Base-by-base conservation (phyloP, 2,113 vertebrate genomes). In the Talpa occidentalis region DNA sequence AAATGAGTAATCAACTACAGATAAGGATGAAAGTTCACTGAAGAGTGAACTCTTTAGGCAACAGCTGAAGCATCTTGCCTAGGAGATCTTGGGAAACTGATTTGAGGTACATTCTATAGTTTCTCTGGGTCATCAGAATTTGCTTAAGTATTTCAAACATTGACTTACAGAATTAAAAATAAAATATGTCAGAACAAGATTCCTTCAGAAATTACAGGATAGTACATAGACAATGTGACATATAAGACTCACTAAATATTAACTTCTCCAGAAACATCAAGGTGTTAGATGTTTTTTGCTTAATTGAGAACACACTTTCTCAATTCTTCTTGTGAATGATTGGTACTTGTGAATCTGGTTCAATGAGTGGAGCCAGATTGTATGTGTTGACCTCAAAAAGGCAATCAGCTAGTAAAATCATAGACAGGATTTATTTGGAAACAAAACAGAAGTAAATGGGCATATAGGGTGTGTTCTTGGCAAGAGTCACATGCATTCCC, bases 141-240 rank as follows among this genome's bases (percentile, higher is more conserved):
- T 90, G 28, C 52, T 74, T 70, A n/a, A 1, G 17, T 40, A 60
- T 54, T 83, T 87, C n/a, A 90, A 92, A 82, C 8, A 35, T 72
- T n/a, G 11, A 79, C 24, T 59, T 90, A 93, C 22, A 90, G 2
- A 64, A 74, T 86, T 70, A 62, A 83, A 73, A 72, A 56, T 24
- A 84, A 62, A 60, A 73, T 73, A 42, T 74, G 5, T 90, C 79
- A 81, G 44, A 88, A 93, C 12, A 93, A 69, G 10, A 44, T 94
- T 74, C 6, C 19, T 86, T 32, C 4, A 24, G 66, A 94, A 94
- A 83, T 81, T 67, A 32, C 3, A 42, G 30, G 22, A 22, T 47
- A 77, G 40, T 24, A 3, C n/a, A 74, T 79, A 52, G n/a, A 7
- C 32, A 87, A 47, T 77, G 28, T 37, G 17, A 12, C 47, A 35